A percentile compares a stretch with the other conserved stretches of the same genome.
Conservation (phyloP, 1,140 invertebrate genomes). For the Cyclargus thomasi region DNA sequence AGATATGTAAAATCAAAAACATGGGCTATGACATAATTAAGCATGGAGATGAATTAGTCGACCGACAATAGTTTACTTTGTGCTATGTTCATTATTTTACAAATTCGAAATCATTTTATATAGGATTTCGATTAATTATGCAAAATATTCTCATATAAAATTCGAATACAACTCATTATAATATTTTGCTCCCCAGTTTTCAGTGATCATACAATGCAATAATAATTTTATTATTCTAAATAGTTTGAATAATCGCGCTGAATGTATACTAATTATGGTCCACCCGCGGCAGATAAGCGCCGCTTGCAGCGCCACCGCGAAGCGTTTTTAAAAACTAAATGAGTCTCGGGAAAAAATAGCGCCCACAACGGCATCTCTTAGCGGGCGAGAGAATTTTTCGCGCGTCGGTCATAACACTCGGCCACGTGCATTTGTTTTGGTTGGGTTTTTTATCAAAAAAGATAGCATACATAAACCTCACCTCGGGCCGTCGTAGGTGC, state of each 20-base stretch:
- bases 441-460: constrained; percentile 72
- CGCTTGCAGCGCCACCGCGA: constrained; percentile 53
- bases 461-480: constrained; percentile 69
- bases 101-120: constrained; percentile 19
- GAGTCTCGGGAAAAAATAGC: constrained; percentile 49
- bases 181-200: constrained; percentile 20
- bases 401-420: constrained; percentile 69
- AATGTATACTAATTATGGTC: constrained; percentile 27
- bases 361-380: constrained; percentile 69
- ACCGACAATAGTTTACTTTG: constrained; percentile 12
- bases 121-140: constrained; percentile 20
- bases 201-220: constrained; percentile 10
- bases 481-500: constrained; percentile 63
- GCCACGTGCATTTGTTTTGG: constrained; percentile 75
- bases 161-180: constrained; percentile 17
- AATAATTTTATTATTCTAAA: constrained; percentile 34
- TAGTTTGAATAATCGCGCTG: constrained; percentile 31
- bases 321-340: constrained; percentile 66
- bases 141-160: constrained; percentile 20
- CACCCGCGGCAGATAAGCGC: constrained; percentile 14
- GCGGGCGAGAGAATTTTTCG: constrained; percentile 59
- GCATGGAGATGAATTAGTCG: not conserved
- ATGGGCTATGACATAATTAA: not conserved
- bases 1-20: not conserved
- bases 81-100: constrained; percentile 7